These are phyloP conservation scores for Drosophila azteca DNA, from an alignment of 1,140 invertebrate genomes.

Conservation along the genomic window DNA sequence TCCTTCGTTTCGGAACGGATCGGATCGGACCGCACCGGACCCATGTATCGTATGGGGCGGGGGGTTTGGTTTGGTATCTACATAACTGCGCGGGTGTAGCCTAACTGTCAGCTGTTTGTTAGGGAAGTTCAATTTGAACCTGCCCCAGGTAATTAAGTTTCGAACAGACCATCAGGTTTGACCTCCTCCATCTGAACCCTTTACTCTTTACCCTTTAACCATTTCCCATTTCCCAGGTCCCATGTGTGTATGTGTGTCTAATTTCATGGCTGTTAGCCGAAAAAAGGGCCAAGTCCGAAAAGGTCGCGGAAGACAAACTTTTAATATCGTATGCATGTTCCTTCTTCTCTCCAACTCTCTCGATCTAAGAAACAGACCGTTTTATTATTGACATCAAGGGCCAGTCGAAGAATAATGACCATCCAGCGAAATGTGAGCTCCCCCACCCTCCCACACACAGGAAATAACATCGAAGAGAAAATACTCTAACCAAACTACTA, in stretches of 20 bases:
- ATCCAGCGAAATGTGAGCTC: conserved; percentile 31
- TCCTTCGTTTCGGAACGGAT: conserved; percentile 13
- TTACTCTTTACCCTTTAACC: conserved; percentile 49
- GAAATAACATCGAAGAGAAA: background rate
- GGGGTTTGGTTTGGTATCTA: background rate
- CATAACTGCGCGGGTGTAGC: conserved; percentile 73
- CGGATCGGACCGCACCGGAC: too few species aligned
- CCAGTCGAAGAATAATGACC: conserved; percentile 57
- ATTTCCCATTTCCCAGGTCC: conserved; percentile 63
- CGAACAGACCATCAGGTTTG: conserved; percentile 64
- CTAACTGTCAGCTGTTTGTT: conserved; percentile 78
- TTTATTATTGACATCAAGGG: conserved; percentile 72
- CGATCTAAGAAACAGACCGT: conserved; percentile 28
- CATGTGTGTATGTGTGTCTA: conserved; percentile 69
- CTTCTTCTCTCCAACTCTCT: conserved; percentile 23
- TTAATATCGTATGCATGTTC: conserved; percentile 62
- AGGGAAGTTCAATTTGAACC: conserved; percentile 62
- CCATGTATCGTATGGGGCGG: too few species aligned
- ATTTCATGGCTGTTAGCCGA: conserved; percentile 77
- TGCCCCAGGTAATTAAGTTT: conserved; percentile 76
- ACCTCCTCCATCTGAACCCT: conserved; percentile 64
- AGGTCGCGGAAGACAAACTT: conserved; percentile 71
- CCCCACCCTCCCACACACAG: conserved; percentile 1
- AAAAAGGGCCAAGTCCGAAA: conserved; percentile 68
- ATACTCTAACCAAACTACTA: conserved; percentile 43